Percentiles rank a stretch among this genome's conserved stretches.
Conservation (phyloP, 2,888 invertebrate species). For the Tethea ocularis region DNA sequence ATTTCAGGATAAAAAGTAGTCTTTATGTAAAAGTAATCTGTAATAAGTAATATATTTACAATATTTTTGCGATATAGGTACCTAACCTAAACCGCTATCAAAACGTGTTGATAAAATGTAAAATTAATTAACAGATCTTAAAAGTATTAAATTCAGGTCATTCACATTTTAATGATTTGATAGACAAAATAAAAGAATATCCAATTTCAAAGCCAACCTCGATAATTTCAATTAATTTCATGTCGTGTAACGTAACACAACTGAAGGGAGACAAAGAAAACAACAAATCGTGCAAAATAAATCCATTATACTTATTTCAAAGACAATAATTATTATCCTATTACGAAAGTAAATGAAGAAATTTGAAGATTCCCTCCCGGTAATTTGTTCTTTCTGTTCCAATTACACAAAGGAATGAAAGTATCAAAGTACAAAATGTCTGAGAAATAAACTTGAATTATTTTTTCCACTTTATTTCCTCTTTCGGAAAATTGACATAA, state of each 20-base stretch:
- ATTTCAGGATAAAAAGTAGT: no score
- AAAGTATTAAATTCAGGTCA: no score
- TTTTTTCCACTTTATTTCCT: slow-evolving; percentile 46
- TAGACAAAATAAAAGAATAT: neutral
- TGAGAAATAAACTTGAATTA: slow-evolving; percentile 42
- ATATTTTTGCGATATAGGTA: no score
- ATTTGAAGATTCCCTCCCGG: slow-evolving; percentile 50
- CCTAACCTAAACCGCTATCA: no score
- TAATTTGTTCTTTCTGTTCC: slow-evolving; percentile 59
- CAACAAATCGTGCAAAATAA: slow-evolving; percentile 31
- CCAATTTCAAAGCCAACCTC: neutral
- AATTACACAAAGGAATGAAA: slow-evolving; percentile 54
- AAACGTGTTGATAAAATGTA: no score
- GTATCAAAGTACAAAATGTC: slow-evolving; percentile 53
- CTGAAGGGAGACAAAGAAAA: slow-evolving; percentile 24
- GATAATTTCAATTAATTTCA: neutral
- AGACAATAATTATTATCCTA: slow-evolving; percentile 61
- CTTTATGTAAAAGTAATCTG: no score
- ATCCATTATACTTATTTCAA: slow-evolving; percentile 47
- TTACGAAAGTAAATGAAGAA: slow-evolving; percentile 63
- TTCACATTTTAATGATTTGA: no score
- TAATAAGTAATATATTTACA: no score
- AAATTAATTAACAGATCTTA: no score
- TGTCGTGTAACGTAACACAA: slow-evolving; percentile 17
- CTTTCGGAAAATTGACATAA: slow-evolving; percentile 43